Conservation (phyloP, 2,888 invertebrate genomes). For the Metacarcinus magister region DNA sequence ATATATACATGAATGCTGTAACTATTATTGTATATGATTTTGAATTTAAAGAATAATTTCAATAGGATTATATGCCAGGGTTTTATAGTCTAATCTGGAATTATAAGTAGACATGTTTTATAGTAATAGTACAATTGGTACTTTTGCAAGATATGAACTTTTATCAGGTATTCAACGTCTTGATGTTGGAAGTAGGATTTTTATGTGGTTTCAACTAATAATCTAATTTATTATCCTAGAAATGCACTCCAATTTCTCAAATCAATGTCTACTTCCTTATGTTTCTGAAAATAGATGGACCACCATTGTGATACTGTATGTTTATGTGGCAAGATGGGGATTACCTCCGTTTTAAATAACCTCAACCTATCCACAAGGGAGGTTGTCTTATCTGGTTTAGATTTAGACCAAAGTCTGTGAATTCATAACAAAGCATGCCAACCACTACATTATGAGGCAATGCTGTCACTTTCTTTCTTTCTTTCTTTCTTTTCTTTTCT, state of each 20-base stretch:
- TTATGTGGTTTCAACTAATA: too few relatives aligned
- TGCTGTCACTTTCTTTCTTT: neutral
- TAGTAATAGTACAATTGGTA: neutral
- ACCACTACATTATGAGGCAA: neutral
- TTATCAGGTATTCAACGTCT: neutral
- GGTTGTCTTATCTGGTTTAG: neutral
- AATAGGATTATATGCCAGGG: neutral
- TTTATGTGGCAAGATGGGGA: neutral
- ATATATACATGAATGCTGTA: conserved; percentile 1
- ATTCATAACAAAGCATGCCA: too few relatives aligned
- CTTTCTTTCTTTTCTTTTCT: too few relatives aligned
- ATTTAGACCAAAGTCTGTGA: neutral
- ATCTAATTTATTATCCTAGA: neutral
- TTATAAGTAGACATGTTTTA: neutral
- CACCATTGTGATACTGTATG: neutral
- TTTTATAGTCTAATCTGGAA: neutral
- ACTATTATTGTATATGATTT: neutral
- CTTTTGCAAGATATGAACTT: neutral
- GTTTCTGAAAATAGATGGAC: neutral
- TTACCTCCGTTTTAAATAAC: neutral
- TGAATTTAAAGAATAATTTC: neutral
- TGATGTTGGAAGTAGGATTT: neutral
- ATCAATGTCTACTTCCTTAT: neutral
- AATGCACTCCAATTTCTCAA: conserved; percentile 26
- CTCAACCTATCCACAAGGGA: neutral